These are phyloP conservation scores for Platycnemis pennipes DNA, from an alignment of 2,888 invertebrate species.

Conservation along the genomic window DNA sequence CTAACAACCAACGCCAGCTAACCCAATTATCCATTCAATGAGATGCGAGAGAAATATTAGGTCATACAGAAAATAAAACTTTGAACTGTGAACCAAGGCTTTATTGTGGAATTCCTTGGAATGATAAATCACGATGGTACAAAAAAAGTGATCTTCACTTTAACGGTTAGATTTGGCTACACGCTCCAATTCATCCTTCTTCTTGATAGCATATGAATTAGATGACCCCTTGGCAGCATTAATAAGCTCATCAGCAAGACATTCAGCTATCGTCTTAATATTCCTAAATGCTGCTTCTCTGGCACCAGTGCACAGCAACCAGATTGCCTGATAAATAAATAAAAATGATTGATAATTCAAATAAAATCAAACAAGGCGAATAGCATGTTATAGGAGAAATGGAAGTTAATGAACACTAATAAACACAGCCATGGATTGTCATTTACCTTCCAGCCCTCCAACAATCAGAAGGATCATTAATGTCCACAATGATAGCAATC, in stretches of 20 bases:
- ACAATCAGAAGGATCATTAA: no score
- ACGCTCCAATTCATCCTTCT: constrained; percentile 99
- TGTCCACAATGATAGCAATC: no score
- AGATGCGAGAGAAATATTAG: background rate
- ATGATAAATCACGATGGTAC: constrained; percentile 67
- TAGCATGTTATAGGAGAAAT: no score
- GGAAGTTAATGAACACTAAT: no score
- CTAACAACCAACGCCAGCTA: no score
- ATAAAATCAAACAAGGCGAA: no score
- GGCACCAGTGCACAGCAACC: constrained; percentile 99
- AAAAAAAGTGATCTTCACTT: constrained; percentile 77
- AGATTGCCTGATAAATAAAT: constrained; percentile 89
- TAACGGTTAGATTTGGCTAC: constrained; percentile 99
- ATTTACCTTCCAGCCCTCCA: no score
- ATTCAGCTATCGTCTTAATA: constrained; percentile 99
- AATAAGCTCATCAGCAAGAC: constrained; percentile 99
- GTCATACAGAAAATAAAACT: background rate
- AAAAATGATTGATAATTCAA: no score
- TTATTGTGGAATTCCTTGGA: constrained; percentile 63
- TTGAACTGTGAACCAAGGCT: constrained; percentile 27
- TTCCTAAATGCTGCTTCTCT: constrained; percentile 99
- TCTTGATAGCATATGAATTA: constrained; percentile 99
- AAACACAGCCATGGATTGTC: no score
- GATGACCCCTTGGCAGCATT: constrained; percentile 99
- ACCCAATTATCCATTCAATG: no score